Base-by-base conservation (phyloP, 2,888 invertebrate genomes). In the Kuschelorhynchus macadamiae region DNA sequence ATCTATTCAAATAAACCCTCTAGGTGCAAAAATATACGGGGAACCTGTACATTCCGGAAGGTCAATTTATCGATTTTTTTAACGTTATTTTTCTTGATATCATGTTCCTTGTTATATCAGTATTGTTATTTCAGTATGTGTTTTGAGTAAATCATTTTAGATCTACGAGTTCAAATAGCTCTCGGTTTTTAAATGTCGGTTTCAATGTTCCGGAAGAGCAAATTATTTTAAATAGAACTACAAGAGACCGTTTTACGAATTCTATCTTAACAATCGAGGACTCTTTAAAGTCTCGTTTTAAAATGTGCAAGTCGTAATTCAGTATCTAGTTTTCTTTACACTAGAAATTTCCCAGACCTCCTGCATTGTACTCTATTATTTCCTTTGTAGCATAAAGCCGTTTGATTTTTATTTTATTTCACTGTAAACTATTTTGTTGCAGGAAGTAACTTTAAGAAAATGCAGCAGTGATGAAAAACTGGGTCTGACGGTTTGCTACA, bases 401-500 rank as follows among this genome's bases (percentile, higher is more conserved):
- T 59, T 59, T 66, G 49, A 59, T 65, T 66, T n/a, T 66, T 60
- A 44, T 60, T 50, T 60, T 60, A 55, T 50, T 66, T 60, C 33
- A 18, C n/a, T 39, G 14, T 41, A 55, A 61, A 61, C 60, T 21
- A 33, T 73, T 68, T 68, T 60, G 44, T 77, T 79, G 56, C 84
- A 91, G 90, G 91, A 91, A 85, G 88, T 91, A 64, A 88, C 88
- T 30, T 82, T 91, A 66, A 84, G 87, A 70, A 87, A 89, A 76
- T 84, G 84, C 25, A 85, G 84, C 46, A 86, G 85, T 66, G 86
- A 86, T 65, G 89, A 89, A 79, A 88, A 88, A 77, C 82, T 92
- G 7, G 91, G 91, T 3, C 82, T 91, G 66, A 90, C 90, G 18
- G 86, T 91, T 50, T 90, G 89, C 81, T 90, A 90, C 79, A 90